Base-by-base conservation (phyloP, 1,140 invertebrate species). In the Drosophila bocki region DNA sequence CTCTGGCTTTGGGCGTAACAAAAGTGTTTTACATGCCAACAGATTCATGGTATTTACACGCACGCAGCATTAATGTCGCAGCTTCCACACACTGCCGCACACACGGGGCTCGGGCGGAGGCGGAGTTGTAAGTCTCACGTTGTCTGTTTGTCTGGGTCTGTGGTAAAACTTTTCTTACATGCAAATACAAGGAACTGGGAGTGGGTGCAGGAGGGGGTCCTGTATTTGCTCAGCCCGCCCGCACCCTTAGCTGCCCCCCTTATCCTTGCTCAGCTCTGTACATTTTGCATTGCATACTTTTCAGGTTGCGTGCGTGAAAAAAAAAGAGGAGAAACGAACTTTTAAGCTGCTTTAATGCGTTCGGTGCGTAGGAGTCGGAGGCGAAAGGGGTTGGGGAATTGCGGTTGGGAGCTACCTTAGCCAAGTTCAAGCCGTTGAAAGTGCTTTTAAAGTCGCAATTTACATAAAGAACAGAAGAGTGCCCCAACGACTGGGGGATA, bases 1-100 rank as follows among this genome's bases (percentile, higher is more conserved):
- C 71, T 56, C 63, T 64, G 78, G 84, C 84, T 87, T 90, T 88
- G 84, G 80, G 84, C 84, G 84, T 80, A 84, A 88, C 84, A 87
- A 87, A 84, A 84, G 84, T 87, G 84, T 87, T 87, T 87, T 87
- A 87, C 84, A 87, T 87, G 84, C 84, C 84, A 88, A 88, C 84
- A 87, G 84, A 87, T 87, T 87, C 84, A 88, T 87, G 84, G 84
- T 90, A 87, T 87, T 90, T 87, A 82, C 85, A 87, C 84, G 84
- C 84, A 87, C 84, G 85, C 72, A 90, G 84, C 84, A 79, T 90
- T 87, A 90, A 90, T 90, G 84, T 87, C 84, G 68, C 80, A 87
- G 67, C 67, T 22, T 54, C 69, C 84, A 47, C 54, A 37, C 48
- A 33, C 39, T 50, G 44, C 22, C 45, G 26, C 71, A 41, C 61